Evolutionary conservation across 2,888 invertebrate genomes (phyloP).

Genomic region (Cerceris rybyensis): DNA sequence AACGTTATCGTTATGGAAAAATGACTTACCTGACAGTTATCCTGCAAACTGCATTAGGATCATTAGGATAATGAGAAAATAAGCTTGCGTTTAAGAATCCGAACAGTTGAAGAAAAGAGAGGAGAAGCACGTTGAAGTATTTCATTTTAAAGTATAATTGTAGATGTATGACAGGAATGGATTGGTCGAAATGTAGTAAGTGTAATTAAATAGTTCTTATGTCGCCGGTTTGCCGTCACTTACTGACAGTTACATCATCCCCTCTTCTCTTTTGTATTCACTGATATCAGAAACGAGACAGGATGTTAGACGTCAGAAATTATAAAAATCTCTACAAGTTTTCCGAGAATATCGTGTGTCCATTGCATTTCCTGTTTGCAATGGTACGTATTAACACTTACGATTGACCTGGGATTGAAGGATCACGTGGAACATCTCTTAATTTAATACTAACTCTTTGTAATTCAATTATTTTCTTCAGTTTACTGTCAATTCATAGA

Average conservation of each 20-base stretch:
- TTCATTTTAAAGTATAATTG: background rate
- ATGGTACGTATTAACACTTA: too few species aligned
- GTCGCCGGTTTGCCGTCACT: background rate
- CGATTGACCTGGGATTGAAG: too few species aligned
- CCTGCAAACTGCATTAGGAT: too few species aligned
- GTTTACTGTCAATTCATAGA: too few species aligned
- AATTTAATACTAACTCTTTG: too few species aligned
- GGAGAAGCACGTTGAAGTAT: background rate
- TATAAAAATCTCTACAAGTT: background rate
- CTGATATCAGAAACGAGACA: conserved; percentile 37
- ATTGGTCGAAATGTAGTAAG: background rate
- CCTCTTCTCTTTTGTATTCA: background rate
- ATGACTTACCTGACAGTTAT: background rate
- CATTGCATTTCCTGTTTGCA: too few species aligned
- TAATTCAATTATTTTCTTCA: too few species aligned
- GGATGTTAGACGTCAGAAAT: conserved; percentile 43
- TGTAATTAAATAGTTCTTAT: background rate
- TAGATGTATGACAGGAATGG: background rate
- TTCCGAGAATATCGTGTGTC: too few species aligned
- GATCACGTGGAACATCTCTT: too few species aligned
- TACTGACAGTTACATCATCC: conserved; percentile 6
- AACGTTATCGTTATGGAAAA: background rate
- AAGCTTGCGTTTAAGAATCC: background rate
- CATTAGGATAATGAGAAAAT: background rate
- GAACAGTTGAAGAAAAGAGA: background rate